Conservation (phyloP, 92 coral and sea anemone species). For the Hydrozoanthus gracilis region DNA sequence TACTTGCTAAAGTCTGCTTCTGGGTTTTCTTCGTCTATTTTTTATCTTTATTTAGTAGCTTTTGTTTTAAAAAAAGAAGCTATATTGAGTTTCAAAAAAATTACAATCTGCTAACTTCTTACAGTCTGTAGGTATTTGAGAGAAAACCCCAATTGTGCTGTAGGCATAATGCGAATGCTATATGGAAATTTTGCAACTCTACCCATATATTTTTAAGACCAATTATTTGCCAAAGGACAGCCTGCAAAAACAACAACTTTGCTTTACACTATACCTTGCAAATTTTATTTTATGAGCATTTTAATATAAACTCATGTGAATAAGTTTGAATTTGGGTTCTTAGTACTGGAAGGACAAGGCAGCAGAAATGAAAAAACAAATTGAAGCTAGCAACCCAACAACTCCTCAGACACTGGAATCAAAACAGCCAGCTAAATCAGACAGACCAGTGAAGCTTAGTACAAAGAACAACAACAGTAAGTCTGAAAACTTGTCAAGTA, state of each 20-base stretch:
- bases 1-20: no score
- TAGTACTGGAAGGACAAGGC: constrained; percentile 91
- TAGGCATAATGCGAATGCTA: no score
- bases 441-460: neutral
- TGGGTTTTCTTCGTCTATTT: no score
- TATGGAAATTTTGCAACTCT: no score
- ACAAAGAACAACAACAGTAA: constrained; percentile 3
- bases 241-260: neutral
- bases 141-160: no score
- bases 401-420: constrained; percentile 45
- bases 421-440: neutral
- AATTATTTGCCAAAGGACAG: no score
- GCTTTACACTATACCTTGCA: neutral
- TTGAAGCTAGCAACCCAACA: constrained; percentile 45
- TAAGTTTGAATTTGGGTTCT: neutral
- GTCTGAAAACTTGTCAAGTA: constrained; percentile 20
- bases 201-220: no score
- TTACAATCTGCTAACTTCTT: no score
- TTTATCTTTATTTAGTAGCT: no score
- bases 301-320: neutral
- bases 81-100: no score
- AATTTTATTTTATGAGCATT: neutral
- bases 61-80: no score
- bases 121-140: no score
- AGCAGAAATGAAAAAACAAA: constrained; percentile 61